Conservation (phyloP, 2,113 vertebrate genomes). For the Patagioenas fasciata region DNA sequence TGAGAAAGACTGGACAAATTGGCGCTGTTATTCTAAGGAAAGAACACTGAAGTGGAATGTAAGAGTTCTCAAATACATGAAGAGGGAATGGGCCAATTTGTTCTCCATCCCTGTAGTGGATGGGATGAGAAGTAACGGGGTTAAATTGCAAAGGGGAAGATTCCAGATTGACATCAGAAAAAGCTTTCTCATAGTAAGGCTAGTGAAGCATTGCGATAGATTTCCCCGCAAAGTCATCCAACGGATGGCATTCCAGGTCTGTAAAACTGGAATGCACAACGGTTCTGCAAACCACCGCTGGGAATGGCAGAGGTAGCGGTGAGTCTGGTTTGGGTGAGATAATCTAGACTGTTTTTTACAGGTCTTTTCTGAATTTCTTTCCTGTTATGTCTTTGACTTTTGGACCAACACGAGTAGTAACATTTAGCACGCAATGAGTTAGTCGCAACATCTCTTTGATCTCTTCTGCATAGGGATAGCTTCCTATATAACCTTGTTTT, state of each 20-base stretch:
- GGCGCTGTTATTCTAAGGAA: neutral
- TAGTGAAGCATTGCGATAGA: neutral
- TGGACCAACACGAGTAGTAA: neutral
- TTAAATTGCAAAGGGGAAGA: neutral
- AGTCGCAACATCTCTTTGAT: neutral
- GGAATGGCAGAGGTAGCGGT: neutral
- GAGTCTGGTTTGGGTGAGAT: neutral
- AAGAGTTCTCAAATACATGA: neutral
- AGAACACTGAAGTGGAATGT: neutral
- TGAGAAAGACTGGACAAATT: neutral
- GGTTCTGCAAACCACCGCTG: rapidly evolving
- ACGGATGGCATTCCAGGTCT: neutral
- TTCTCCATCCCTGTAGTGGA: neutral
- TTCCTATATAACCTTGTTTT: neutral
- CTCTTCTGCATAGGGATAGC: neutral
- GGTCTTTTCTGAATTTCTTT: neutral
- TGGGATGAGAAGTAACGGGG: neutral
- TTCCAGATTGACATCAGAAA: neutral
- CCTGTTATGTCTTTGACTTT: neutral
- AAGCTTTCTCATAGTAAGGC: neutral
- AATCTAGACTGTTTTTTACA: neutral
- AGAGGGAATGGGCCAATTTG: neutral
- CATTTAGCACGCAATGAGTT: neutral
- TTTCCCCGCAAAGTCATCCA: neutral
- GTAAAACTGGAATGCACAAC: rapidly evolving